Percentiles rank a stretch among this genome's conserved stretches.
Conservation (phyloP, 2,797 vertebrate species). For the Microctenopoma stevenorrisi region DNA sequence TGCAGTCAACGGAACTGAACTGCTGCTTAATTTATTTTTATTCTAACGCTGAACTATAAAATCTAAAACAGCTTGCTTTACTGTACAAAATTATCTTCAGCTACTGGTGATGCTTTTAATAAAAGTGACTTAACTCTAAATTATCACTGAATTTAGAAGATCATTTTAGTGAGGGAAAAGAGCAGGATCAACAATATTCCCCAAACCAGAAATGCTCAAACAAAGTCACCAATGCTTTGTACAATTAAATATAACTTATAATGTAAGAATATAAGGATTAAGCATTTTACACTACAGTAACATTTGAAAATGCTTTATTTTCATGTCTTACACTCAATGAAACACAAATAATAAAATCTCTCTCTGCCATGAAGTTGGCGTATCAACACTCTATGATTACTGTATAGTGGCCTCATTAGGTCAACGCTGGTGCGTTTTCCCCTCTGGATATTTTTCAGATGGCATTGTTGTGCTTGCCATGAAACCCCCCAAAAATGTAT, state of each 20-base stretch:
- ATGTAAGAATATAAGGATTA: not conserved
- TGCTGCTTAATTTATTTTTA: not conserved
- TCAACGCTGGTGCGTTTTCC: conserved; percentile 47
- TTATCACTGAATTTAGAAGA: not conserved
- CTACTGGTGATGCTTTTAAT: not conserved
- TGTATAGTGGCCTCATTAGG: conserved; percentile 65
- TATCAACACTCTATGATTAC: conserved; percentile 31
- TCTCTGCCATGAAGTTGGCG: not conserved
- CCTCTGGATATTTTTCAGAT: conserved; percentile 66
- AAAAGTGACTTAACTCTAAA: not conserved
- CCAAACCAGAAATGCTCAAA: not conserved
- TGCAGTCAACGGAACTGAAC: not conserved
- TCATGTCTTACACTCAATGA: conserved; percentile 1
- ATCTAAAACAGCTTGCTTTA: not conserved
- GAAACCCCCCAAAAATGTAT: conserved; percentile 60
- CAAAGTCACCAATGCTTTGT: not conserved
- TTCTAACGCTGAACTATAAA: not conserved
- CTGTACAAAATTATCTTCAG: not conserved
- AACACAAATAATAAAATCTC: conserved; percentile 14
- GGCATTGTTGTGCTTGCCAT: conserved; percentile 43
- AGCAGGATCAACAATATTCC: not conserved
- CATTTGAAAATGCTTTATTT: conserved; percentile 8
- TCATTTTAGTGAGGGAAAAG: not conserved
- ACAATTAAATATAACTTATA: not conserved
- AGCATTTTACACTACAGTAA: conserved; percentile 3